Evolutionary conservation across 2,797 vertebrate species (phyloP).

Genomic region (Brotogeris chrysoptera): DNA sequence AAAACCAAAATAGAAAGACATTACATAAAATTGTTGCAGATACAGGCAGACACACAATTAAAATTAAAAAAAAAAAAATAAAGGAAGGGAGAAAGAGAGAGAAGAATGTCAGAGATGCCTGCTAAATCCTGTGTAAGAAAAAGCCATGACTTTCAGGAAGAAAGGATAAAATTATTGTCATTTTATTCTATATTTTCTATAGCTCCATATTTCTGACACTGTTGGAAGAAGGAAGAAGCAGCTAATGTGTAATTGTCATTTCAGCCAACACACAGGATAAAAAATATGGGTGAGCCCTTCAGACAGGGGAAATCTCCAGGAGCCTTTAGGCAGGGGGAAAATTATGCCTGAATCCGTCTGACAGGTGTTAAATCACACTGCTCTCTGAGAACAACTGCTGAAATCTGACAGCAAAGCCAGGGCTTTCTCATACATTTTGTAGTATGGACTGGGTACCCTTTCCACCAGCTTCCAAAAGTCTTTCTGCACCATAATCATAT

Average conservation of each 20-base stretch:
- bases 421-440: fast-evolving
- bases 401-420: not conserved
- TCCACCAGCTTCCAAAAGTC: not conserved
- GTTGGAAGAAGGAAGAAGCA: not conserved
- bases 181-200: not conserved
- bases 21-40: not conserved
- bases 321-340: not conserved
- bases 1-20: not conserved
- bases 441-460: not conserved
- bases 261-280: not conserved
- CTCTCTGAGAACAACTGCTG: not conserved
- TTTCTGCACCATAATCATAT: not conserved
- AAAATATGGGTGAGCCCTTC: not conserved
- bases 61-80: not conserved
- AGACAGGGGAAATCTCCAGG: not conserved
- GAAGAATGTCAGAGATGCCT: not conserved
- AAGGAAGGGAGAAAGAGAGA: too few relatives aligned
- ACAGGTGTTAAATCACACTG: not conserved
- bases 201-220: not conserved
- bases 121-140: not conserved
- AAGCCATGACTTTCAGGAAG: not conserved
- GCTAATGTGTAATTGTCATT: not conserved
- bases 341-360: not conserved
- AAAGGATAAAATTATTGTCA: not conserved
- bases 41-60: not conserved